Evolutionary conservation across 2,797 vertebrate genomes (phyloP).

Genomic region (Ambastaia sidthimunki): DNA sequence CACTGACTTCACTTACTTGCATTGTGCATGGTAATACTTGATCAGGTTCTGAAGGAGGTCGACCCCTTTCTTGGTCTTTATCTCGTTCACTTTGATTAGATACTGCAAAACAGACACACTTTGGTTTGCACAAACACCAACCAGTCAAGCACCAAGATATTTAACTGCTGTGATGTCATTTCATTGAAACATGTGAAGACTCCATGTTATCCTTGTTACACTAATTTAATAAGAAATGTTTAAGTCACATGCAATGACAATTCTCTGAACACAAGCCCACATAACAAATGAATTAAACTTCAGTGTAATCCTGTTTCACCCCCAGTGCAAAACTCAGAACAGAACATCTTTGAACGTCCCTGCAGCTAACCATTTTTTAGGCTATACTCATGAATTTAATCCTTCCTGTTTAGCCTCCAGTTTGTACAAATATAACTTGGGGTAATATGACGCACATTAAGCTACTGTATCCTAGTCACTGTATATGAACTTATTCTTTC

Average conservation of each 20-base stretch:
- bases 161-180: background rate
- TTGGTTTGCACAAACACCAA: slow-evolving; percentile 16
- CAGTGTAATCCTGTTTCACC: slow-evolving; percentile 67
- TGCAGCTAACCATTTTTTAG: slow-evolving; percentile 62
- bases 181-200: no score
- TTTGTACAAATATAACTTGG: background rate
- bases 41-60: slow-evolving; percentile 99
- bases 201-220: background rate
- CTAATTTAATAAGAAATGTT: background rate
- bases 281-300: slow-evolving; percentile 68
- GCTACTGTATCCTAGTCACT: no score
- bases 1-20: slow-evolving; percentile 89
- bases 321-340: slow-evolving; percentile 43
- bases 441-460: background rate
- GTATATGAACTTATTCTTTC: no score
- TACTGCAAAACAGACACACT: slow-evolving; percentile 82
- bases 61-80: slow-evolving; percentile 99
- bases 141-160: slow-evolving; percentile 1
- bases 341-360: slow-evolving; percentile 53
- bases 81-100: slow-evolving; percentile 99
- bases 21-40: slow-evolving; percentile 98
- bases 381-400: slow-evolving; percentile 54
- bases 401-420: slow-evolving; percentile 35
- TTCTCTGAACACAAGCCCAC: slow-evolving; percentile 47
- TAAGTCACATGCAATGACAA: slow-evolving; percentile 53